Base-by-base conservation (phyloP, 2,797 vertebrate genomes). In the Enteromius paludinosus region DNA sequence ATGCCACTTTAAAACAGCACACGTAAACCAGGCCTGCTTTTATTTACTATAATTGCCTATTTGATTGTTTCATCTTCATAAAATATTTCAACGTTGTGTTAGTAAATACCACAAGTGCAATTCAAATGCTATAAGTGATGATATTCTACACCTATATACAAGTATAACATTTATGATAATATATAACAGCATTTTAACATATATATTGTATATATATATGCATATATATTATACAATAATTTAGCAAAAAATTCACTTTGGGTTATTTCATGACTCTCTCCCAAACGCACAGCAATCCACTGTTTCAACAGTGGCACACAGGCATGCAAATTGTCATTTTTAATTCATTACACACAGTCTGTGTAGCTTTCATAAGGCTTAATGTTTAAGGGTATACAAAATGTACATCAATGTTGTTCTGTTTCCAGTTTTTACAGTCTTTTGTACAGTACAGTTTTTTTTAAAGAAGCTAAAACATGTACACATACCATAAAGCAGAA, bases 211-310 rank as follows among this genome's bases (percentile, higher is more conserved):
- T n/a, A n/a, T n/a, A n/a, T n/a, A n/a, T n/a, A n/a, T n/a, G n/a
- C n/a, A n/a, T n/a, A n/a, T n/a, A n/a, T n/a, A n/a, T n/a, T n/a
- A n/a, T n/a, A 75, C 56, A 84, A 56, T 83, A 30, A 81, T 84
- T 81, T 25, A 61, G 70, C 73, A 79, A 59, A 79, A 59, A 81
- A 78, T 83, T 80, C 10, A 81, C 69, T 80, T 81, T 85, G 78
- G 70, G 56, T 62, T 87, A 77, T 73, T 84, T 78, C 64, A 84
- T 77, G 61, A 80, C 78, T 65, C 65, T 25, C 83, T 87, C 64
- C 84, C 88, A 79, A 59, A 86, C 76, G 86, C 87, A 76, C 85
- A 85, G 81, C 79, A 79, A 78, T 86, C 80, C 41, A 81, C 72
- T 35, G 38, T 80, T 74, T 86, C 73, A 73, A 84, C 82, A 77